A percentile compares a stretch with the other conserved stretches of the same genome.
Evolutionary conservation across 2,113 vertebrate genomes (phyloP).

Genomic region (Anser cygnoides): DNA sequence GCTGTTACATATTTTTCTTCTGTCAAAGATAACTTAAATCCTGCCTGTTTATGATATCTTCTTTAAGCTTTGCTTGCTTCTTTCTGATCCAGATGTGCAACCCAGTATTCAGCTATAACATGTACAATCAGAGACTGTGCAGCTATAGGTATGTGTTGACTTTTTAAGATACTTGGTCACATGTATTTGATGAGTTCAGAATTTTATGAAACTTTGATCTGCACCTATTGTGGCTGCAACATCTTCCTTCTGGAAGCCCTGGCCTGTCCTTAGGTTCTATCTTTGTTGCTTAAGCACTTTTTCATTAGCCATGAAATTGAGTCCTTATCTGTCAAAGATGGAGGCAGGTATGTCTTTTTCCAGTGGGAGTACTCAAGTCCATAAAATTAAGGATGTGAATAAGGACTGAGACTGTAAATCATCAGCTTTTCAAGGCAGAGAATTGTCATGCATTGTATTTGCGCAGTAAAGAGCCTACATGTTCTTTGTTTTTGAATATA

Average conservation of each 20-base stretch:
- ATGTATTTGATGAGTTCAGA: neutral
- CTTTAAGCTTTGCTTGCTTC: neutral
- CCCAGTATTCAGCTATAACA: neutral
- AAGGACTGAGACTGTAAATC: neutral
- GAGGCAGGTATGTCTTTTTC: neutral
- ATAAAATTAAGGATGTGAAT: slow-evolving; percentile 9
- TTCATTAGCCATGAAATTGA: neutral
- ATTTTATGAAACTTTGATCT: neutral
- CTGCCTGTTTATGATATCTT: neutral
- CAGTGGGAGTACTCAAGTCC: neutral
- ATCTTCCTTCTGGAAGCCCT: neutral
- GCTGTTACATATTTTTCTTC: slow-evolving; percentile 41
- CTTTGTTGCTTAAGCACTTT: neutral
- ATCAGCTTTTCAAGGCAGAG: neutral
- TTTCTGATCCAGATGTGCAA: slow-evolving; percentile 1
- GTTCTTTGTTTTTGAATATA: slow-evolving; percentile 1
- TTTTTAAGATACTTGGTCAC: neutral
- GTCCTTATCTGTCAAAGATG: neutral
- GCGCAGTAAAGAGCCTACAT: slow-evolving; percentile 8
- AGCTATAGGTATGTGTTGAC: neutral
- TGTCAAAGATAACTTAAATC: slow-evolving; percentile 52
- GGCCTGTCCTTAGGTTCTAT: neutral
- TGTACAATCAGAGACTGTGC: slow-evolving; percentile 13
- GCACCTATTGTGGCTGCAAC: neutral
- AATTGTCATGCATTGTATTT: neutral